phyloP scores from a whole-genome alignment of 2,113 vertebrate genomes.

The Otocyon megalotis region DNA sequence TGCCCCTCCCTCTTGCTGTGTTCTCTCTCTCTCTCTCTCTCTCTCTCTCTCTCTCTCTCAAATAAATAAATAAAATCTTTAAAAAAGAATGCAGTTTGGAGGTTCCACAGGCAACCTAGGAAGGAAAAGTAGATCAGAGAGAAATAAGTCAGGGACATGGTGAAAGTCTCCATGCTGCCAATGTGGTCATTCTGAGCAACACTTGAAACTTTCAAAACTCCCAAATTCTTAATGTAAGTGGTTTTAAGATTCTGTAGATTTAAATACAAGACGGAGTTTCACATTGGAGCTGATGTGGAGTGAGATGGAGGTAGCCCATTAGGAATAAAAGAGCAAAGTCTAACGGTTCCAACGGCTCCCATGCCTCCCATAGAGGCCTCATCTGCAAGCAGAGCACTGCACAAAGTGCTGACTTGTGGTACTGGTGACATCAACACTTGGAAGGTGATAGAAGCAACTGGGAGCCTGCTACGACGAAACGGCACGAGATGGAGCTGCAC shows the following conservation, averaged over 20 bases:
- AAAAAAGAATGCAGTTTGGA: background rate
- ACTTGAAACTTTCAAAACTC: slow-evolving; percentile 1
- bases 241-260: background rate
- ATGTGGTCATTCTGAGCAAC: background rate
- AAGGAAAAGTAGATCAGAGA: background rate
- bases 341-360: background rate
- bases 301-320: background rate
- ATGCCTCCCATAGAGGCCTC: background rate
- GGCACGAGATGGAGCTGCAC: background rate
- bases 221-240: background rate
- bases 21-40: too few species aligned
- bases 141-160: background rate
- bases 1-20: too few species aligned
- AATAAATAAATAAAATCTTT: too few species aligned
- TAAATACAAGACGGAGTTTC: slow-evolving; percentile 16
- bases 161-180: background rate
- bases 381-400: background rate
- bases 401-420: background rate
- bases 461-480: background rate
- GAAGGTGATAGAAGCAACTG: background rate
- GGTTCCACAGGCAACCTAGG: background rate
- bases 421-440: background rate
- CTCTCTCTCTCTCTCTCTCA: too few species aligned
- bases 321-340: background rate
- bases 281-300: background rate